phyloP scores from a whole-genome alignment of 2,888 invertebrate species.

The Malthinus seriepunctatus region DNA sequence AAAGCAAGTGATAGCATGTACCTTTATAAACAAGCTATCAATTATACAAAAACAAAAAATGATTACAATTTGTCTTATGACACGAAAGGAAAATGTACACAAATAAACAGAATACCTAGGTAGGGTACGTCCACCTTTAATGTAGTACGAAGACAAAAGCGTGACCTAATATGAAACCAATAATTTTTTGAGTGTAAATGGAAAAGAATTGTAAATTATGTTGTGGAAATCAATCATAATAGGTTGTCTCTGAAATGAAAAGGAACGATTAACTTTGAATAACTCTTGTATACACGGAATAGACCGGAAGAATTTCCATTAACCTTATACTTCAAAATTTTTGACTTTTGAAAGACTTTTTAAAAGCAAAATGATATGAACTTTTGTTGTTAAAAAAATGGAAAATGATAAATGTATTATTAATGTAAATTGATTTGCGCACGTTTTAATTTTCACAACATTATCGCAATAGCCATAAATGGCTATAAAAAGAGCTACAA shows the following conservation, averaged over 20 bases:
- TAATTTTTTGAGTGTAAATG: neutral
- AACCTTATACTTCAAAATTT: slow-evolving; percentile 1
- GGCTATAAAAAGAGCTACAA: no score
- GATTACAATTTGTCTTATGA: no score
- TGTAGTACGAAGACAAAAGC: no score
- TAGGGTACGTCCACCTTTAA: no score
- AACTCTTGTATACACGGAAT: slow-evolving; percentile 8
- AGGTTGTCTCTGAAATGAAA: neutral
- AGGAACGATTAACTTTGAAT: slow-evolving; percentile 12
- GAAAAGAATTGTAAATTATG: neutral
- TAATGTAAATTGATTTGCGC: slow-evolving; percentile 4
- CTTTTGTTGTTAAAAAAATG: neutral
- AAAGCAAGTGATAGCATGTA: no score
- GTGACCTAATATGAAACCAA: neutral
- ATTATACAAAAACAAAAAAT: no score
- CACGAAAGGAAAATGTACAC: no score
- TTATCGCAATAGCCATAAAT: no score
- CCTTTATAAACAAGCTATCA: no score
- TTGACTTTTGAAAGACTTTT: neutral
- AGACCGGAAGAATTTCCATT: slow-evolving; percentile 2
- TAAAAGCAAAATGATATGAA: neutral
- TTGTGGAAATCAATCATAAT: slow-evolving; percentile 14
- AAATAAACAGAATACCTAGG: no score
- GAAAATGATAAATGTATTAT: neutral
- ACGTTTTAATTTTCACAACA: neutral